Percentiles rank a stretch among this genome's conserved stretches.
These are phyloP conservation scores for Phoxinus phoxinus DNA, from an alignment of 2,113 vertebrate genomes.

Conservation along the genomic window DNA sequence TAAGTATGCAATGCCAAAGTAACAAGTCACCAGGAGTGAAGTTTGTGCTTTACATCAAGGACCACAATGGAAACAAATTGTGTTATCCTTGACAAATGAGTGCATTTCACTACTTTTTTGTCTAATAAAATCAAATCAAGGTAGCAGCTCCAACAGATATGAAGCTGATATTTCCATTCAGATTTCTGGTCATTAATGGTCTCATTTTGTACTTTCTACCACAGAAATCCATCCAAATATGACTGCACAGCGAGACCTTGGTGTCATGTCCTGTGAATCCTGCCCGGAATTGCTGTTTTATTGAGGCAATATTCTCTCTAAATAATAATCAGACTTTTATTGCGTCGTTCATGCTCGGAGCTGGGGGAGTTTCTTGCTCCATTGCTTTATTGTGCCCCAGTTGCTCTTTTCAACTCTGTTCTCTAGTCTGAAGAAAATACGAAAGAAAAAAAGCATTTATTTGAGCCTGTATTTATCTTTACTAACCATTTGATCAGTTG, in stretches of 20 bases:
- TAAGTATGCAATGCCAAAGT: no score
- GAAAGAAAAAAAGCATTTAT: conserved; percentile 30
- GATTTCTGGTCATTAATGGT: background rate
- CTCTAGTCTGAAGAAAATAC: conserved; percentile 27
- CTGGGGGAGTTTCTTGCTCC: conserved; percentile 29
- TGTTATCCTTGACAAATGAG: no score
- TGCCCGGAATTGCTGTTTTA: conserved; percentile 56
- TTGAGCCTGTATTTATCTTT: conserved; percentile 37
- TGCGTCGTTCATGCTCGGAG: conserved; percentile 49
- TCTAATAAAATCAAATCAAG: background rate
- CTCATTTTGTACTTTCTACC: conserved; percentile 21
- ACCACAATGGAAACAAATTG: no score
- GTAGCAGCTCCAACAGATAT: background rate
- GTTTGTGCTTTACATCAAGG: no score
- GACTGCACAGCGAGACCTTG: conserved; percentile 33
- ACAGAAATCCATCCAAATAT: conserved; percentile 25
- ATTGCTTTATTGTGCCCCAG: conserved; percentile 49
- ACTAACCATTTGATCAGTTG: conserved; percentile 43
- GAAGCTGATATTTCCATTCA: conserved; percentile 21
- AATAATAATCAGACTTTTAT: conserved; percentile 61
- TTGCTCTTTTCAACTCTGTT: conserved; percentile 45
- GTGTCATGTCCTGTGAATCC: conserved; percentile 46
- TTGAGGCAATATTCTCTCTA: conserved; percentile 55
- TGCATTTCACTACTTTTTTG: no score
- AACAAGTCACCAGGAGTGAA: no score